Conservation (phyloP, 2,888 invertebrate genomes). For the Metopia argyrocephala region DNA sequence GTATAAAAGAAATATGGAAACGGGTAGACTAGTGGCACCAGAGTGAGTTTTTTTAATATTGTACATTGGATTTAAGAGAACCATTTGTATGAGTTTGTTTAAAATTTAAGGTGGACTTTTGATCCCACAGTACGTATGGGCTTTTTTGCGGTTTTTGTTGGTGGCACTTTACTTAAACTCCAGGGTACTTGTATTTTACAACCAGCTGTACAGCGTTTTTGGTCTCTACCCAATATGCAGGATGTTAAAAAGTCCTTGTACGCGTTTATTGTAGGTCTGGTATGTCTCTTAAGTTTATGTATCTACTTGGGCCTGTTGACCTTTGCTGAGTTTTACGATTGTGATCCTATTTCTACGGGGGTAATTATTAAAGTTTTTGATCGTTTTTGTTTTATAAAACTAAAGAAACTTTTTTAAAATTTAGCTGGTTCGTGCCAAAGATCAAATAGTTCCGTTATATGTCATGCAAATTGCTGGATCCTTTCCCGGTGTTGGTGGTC, state of each 20-base stretch:
- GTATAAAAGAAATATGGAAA: constrained; percentile 83
- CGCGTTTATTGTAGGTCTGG: constrained; percentile 82
- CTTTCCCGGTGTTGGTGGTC: constrained; percentile 88
- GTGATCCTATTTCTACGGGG: constrained; percentile 88
- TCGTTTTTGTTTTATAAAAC: no score
- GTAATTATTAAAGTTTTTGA: constrained; percentile 74
- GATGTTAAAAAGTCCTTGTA: constrained; percentile 85
- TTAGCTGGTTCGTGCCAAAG: constrained; percentile 86
- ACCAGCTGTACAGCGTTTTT: constrained; percentile 89
- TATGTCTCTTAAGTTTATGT: constrained; percentile 82
- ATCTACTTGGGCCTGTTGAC: constrained; percentile 86
- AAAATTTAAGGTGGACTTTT: constrained; percentile 83
- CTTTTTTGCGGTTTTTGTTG: constrained; percentile 86
- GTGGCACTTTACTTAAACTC: constrained; percentile 86
- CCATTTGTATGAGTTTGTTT: constrained; percentile 52
- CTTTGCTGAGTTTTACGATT: constrained; percentile 86
- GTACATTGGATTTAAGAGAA: constrained; percentile 56
- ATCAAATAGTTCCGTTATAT: constrained; percentile 88
- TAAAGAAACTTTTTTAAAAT: constrained; percentile 1
- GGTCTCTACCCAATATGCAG: constrained; percentile 84
- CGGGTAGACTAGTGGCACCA: constrained; percentile 84
- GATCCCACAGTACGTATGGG: constrained; percentile 89
- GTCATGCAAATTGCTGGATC: constrained; percentile 89
- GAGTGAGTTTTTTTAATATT: constrained; percentile 79
- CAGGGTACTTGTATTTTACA: constrained; percentile 88